Evolutionary conservation across 2,113 vertebrate genomes (phyloP).

Genomic region (Urocitellus parryii): DNA sequence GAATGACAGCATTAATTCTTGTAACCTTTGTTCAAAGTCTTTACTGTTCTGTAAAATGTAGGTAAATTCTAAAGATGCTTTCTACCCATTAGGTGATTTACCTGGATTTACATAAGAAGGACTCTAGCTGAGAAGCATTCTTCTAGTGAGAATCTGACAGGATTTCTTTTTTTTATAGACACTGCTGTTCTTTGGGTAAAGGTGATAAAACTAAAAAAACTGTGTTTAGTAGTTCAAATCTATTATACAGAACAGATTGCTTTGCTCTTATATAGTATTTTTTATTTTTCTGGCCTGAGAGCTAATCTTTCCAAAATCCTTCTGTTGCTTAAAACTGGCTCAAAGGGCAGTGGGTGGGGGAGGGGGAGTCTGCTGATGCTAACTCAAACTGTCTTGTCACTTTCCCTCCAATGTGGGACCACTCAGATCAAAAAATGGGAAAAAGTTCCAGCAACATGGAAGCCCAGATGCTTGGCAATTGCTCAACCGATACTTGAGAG

Average conservation of each 20-base stretch:
- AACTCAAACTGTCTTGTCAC: neutral
- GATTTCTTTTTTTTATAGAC: neutral
- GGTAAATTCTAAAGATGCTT: neutral
- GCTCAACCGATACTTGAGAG: neutral
- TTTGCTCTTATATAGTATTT: neutral
- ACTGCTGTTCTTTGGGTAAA: neutral
- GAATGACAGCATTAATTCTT: too few relatives aligned
- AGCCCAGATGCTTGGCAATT: neutral
- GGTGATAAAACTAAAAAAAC: neutral
- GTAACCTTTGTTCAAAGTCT: too few relatives aligned
- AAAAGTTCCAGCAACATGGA: too few relatives aligned
- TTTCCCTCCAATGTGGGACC: neutral
- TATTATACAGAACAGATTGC: neutral
- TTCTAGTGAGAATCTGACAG: neutral
- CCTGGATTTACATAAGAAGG: neutral
- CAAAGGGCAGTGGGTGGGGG: neutral
- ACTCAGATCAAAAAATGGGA: neutral
- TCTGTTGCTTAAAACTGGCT: neutral
- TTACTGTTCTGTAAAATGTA: too few relatives aligned
- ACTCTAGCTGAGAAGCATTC: neutral
- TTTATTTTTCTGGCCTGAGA: neutral
- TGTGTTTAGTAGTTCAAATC: neutral
- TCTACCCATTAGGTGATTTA: neutral
- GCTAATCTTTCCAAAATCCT: neutral
- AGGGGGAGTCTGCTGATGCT: neutral